Conservation (phyloP, 37 sponge, comb jelly and placozoan genomes). For the Cladorhizidae sp. region DNA sequence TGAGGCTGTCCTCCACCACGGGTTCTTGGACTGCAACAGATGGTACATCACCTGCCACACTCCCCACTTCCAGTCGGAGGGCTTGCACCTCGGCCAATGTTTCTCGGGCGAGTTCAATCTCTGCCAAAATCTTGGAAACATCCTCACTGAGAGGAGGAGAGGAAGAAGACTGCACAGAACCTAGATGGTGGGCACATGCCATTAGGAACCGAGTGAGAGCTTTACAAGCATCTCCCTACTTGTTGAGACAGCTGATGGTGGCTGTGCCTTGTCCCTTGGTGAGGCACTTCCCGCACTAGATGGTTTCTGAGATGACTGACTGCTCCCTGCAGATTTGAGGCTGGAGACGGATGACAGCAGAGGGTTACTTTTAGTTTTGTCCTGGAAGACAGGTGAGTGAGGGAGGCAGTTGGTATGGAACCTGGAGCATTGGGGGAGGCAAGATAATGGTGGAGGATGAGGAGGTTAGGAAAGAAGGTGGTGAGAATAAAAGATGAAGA, state of each 20-base stretch:
- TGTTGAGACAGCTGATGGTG: not conserved
- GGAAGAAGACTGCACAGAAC: not conserved
- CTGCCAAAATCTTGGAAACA: slow-evolving; percentile 49
- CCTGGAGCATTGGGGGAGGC: not conserved
- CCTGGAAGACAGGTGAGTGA: not conserved
- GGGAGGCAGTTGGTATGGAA: slow-evolving; percentile 9
- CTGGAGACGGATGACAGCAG: slow-evolving; percentile 16
- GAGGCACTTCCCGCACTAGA: slow-evolving; percentile 9
- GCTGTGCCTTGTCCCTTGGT: not conserved
- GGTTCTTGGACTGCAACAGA: not conserved
- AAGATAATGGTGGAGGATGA: not conserved
- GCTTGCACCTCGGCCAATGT: slow-evolving; percentile 86
- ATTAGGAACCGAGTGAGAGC: not conserved
- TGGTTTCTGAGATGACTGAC: slow-evolving; percentile 1
- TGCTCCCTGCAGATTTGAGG: not conserved
- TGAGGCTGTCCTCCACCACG: slow-evolving; percentile 45
- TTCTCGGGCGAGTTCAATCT: slow-evolving; percentile 64
- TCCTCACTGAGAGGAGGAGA: slow-evolving; percentile 25
- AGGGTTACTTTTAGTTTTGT: not conserved
- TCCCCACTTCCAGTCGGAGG: slow-evolving; percentile 42
- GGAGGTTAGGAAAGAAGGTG: not conserved
- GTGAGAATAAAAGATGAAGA: not conserved
- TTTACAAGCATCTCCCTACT: not conserved
- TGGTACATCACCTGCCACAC: not conserved
- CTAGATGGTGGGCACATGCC: not conserved